Evolutionary conservation across 2,113 vertebrate species (phyloP), one percentile per base, ranked within the genome.

Genomic region (Echinops telfairi): DNA sequence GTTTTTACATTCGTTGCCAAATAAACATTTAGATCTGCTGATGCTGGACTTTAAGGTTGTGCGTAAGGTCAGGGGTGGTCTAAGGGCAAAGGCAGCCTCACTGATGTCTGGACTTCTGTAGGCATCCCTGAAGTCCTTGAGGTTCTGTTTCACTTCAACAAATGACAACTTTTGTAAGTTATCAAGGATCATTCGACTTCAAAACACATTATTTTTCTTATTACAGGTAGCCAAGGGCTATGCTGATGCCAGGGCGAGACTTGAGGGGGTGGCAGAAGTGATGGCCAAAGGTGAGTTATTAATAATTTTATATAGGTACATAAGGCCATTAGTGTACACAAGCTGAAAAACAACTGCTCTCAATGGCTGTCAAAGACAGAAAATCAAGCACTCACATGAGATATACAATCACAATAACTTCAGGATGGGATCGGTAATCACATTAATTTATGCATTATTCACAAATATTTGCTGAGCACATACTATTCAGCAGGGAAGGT

Each of bases 151-250:
- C 27, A 75, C 36, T 40, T 92, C 22, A 47, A 75, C 29, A 83
- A 71, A 68, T 14, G 9, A 91, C 87, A 88, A 90, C 16, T 1
- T 62, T 38, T 80, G 57, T 27, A 82, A 88, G 73, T 0, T 78
- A 8, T n/a, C n/a, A 64, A 40, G 40, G 87, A 68, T 36, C 57
- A 82, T 68, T 70, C 33, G 43, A 87, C 71, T 40, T 9, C 57
- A 25, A 88, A 90, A 80, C 73, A 75, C 88, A 58, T 90, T 27
- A 64, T 58, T 89, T 81, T 88, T 91, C 78, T 82, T 89, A 83
- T 66, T 75, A 15, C 3, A 88, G 47, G 29, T 92, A 89, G 89
- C 77, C 36, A 87, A 57, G 33, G 85, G 75, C 68, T 57, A 88
- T 53, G 33, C 19, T 47, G 40, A 91, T 19, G 16, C 64, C 33